Conservation (phyloP, 1,140 invertebrate species). For the Ephestia elutella region DNA sequence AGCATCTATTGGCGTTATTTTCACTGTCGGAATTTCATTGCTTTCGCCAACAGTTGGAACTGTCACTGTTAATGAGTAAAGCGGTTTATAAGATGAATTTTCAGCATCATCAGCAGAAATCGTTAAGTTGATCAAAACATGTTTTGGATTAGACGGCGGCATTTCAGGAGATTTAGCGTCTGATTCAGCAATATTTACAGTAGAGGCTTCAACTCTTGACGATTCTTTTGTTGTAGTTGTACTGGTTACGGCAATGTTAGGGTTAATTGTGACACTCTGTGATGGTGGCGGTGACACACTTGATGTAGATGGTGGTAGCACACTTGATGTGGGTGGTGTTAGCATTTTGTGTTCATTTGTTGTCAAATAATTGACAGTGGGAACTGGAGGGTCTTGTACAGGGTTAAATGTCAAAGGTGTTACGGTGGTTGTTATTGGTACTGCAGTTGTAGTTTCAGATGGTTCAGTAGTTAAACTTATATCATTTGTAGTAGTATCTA, state of each 20-base stretch:
- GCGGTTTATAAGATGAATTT: constrained; percentile 75
- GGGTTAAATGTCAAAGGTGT: constrained; percentile 19
- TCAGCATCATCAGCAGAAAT: constrained; percentile 79
- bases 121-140: constrained; percentile 83
- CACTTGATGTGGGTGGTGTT: constrained; percentile 35
- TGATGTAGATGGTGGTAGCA: constrained; percentile 35
- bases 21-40: constrained; percentile 74
- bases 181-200: constrained; percentile 43
- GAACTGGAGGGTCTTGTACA: background rate
- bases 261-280: constrained; percentile 44
- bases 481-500: background rate
- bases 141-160: constrained; percentile 63
- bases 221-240: constrained; percentile 20
- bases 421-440: constrained; percentile 17
- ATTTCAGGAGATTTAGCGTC: constrained; percentile 38
- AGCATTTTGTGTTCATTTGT: constrained; percentile 24
- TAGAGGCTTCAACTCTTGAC: constrained; percentile 27
- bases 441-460: constrained; percentile 22
- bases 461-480: background rate
- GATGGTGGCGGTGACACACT: constrained; percentile 30
- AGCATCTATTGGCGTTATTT: constrained; percentile 71
- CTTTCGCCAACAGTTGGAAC: constrained; percentile 77
- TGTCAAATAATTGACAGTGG: constrained; percentile 30
- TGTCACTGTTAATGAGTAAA: constrained; percentile 83
- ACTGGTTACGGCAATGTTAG: constrained; percentile 34